phyloP scores from a whole-genome alignment of 1,140 invertebrate species.

The Steinernema feltiae region DNA sequence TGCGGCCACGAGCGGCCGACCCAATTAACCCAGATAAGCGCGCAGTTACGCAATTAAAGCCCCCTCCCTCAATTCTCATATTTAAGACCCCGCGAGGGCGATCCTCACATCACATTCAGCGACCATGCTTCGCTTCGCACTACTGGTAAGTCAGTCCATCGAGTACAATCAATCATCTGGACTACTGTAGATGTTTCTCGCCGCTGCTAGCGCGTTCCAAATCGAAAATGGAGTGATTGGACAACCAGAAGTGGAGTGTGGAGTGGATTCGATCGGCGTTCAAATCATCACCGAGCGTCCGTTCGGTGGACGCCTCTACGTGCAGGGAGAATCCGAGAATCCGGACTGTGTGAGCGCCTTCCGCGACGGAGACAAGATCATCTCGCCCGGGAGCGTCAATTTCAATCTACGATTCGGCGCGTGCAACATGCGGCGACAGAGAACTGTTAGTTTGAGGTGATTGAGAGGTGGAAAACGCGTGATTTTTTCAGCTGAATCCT shows the following conservation, averaged over 20 bases:
- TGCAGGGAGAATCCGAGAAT: conserved; percentile 51
- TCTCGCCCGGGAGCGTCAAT: conserved; percentile 16
- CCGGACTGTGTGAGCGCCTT: conserved; percentile 45
- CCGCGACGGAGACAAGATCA: conserved; percentile 18
- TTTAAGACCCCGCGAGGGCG: neutral
- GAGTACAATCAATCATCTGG: neutral
- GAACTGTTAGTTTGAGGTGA: conserved; percentile 35
- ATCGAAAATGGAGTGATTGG: conserved; percentile 33
- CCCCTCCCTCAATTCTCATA: conserved; percentile 9
- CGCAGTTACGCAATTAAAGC: conserved; percentile 10
- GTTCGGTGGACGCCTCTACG: conserved; percentile 50
- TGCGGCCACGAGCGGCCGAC: conserved; percentile 14
- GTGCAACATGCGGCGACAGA: conserved; percentile 54
- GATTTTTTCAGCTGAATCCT: conserved; percentile 47
- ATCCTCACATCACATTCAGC: neutral
- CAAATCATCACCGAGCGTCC: conserved; percentile 41
- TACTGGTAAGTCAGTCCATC: neutral
- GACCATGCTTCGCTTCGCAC: neutral
- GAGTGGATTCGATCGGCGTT: conserved; percentile 30
- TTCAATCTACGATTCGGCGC: conserved; percentile 51
- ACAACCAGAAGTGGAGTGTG: conserved; percentile 38
- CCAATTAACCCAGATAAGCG: conserved; percentile 15
- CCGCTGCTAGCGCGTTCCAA: conserved; percentile 13
- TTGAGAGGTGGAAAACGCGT: conserved; percentile 18
- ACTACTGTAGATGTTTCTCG: neutral